Conservation (phyloP, 2,888 invertebrate genomes). For the Tricholauxania praeusta region DNA sequence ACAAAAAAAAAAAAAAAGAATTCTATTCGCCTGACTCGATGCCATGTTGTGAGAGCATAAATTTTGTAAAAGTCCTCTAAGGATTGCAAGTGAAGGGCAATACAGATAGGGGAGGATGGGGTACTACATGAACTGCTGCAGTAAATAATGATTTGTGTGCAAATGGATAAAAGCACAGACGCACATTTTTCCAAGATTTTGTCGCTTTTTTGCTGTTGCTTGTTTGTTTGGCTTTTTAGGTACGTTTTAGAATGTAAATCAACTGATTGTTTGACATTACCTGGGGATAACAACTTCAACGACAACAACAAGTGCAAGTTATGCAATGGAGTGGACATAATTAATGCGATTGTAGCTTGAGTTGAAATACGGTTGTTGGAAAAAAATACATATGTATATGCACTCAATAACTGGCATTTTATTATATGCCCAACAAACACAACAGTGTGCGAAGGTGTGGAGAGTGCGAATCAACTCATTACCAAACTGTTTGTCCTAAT, state of each 20-base stretch:
- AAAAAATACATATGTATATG: too few relatives aligned
- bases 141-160: constrained; percentile 26
- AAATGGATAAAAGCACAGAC: constrained; percentile 9
- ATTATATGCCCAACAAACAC: too few relatives aligned
- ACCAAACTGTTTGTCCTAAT: too few relatives aligned
- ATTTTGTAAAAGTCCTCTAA: constrained; percentile 14
- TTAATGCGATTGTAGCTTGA: background rate
- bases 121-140: constrained; percentile 1
- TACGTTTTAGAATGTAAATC: constrained; percentile 49
- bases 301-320: background rate
- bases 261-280: constrained; percentile 27
- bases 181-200: background rate
- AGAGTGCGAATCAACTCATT: too few relatives aligned
- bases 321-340: constrained; percentile 15
- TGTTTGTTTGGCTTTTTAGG: constrained; percentile 54
- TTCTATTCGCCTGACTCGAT: constrained; percentile 13
- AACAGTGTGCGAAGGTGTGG: too few relatives aligned
- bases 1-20: constrained; percentile 8
- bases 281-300: constrained; percentile 15
- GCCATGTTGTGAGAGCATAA: constrained; percentile 10
- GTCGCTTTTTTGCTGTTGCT: constrained; percentile 34
- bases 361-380: too few relatives aligned
- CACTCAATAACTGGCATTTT: too few relatives aligned
- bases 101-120: background rate
- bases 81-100: background rate